A percentile compares a stretch with the other conserved stretches of the same genome.
phyloP scores from a whole-genome alignment of 1,140 invertebrate genomes.

The Drosophila bipectinata region DNA sequence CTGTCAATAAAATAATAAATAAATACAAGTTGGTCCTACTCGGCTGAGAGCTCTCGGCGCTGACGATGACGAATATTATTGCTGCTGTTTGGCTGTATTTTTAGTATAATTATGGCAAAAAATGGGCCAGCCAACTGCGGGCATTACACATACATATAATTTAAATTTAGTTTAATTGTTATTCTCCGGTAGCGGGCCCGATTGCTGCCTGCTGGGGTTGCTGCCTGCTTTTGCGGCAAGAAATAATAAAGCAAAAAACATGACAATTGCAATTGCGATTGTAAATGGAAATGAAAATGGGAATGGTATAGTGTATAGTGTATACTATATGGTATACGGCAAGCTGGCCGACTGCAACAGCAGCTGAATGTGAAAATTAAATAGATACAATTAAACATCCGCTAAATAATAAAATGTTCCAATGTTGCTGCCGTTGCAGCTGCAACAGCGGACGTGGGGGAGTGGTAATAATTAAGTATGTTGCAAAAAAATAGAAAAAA shows the following conservation, averaged over 20 bases:
- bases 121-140: constrained; percentile 46
- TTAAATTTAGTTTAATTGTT: constrained; percentile 83
- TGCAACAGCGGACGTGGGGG: constrained; percentile 33
- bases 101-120: constrained; percentile 75
- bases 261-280: constrained; percentile 68
- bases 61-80: constrained; percentile 59
- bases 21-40: constrained; percentile 39
- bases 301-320: background rate
- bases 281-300: constrained; percentile 36
- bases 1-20: constrained; percentile 41
- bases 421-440: constrained; percentile 46
- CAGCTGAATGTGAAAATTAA: constrained; percentile 76
- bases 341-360: constrained; percentile 28
- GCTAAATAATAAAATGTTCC: constrained; percentile 82
- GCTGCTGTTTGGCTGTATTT: constrained; percentile 62
- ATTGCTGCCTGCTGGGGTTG: constrained; percentile 29
- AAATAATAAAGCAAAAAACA: constrained; percentile 65
- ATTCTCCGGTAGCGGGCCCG: constrained; percentile 68
- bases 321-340: constrained; percentile 56
- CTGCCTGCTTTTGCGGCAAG: constrained; percentile 48
- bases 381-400: constrained; percentile 83
- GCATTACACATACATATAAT: constrained; percentile 81
- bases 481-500: constrained; percentile 14
- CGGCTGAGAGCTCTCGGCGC: constrained; percentile 13
- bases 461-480: constrained; percentile 50